Evolutionary conservation across 2,888 invertebrate genomes (phyloP), one percentile per base, ranked within the genome.

Genomic region (Lymantria monacha): DNA sequence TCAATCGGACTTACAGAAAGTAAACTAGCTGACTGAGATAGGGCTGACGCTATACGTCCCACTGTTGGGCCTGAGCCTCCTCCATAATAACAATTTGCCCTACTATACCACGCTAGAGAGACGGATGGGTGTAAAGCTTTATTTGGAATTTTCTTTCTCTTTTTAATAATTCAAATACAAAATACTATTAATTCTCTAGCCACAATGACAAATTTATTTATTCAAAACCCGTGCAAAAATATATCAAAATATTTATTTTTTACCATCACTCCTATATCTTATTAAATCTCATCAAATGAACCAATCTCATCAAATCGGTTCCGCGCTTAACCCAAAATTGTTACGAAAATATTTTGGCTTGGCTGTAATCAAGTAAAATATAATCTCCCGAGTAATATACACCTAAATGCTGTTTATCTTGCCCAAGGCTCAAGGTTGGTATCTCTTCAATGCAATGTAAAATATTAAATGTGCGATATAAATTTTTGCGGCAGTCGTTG

Each of bases 391-490:
- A 49, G 47, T 52, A 47, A 52, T 49, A 49, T 45, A 44, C 53
- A 55, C 50, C 48, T 61, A 60, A 59, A 46, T 57, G 62, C 41
- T 55, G 58, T 56, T 60, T 65, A 60, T 63, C 59, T 60, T 44
- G 46, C 59, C 53, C 49, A 53, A 49, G 52, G 51, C 55, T 59
- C 45, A 55, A 61, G 55, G 59, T 59, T 60, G 57, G 48, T 53
- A 50, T 53, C 55, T 59, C 53, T 57, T 60, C 54, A 61, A 59
- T 65, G 62, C 62, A 64, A 61, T 57, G 55, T 68, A 62, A 72
- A 70, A 74, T 69, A 70, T 69, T 69, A 62, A 63, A 59, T 56
- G 58, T 46, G 51, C 56, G 51, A 12, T 57, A 61, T 55, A 60
- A 41, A 59, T 63, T 67, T 63, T 63, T 54, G 59, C 44, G 57